Conservation (phyloP, 2,797 vertebrate genomes). For the Columba guinea region DNA sequence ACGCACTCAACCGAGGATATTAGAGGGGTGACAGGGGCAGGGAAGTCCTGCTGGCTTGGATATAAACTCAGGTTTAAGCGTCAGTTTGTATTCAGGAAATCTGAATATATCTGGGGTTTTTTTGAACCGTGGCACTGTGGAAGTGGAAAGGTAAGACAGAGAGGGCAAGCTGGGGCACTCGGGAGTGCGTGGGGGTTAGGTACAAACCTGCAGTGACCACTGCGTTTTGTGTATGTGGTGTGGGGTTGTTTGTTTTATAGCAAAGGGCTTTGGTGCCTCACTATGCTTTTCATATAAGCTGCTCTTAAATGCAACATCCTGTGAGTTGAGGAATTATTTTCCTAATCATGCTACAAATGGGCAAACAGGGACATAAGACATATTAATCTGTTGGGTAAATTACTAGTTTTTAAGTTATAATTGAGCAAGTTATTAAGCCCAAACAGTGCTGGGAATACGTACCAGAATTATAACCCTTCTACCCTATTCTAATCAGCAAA, state of each 20-base stretch:
- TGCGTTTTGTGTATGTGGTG: background rate
- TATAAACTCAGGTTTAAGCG: background rate
- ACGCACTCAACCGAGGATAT: background rate
- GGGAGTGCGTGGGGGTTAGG: background rate
- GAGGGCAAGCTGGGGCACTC: background rate
- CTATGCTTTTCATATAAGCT: background rate
- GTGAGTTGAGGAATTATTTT: background rate
- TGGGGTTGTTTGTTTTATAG: background rate
- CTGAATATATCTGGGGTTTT: background rate
- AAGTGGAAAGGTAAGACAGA: background rate
- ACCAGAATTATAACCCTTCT: background rate
- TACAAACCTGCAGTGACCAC: background rate
- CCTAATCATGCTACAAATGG: background rate
- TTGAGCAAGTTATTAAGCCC: background rate
- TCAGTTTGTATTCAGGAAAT: background rate
- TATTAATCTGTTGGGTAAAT: background rate
- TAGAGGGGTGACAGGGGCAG: constrained; percentile 1
- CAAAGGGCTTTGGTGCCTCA: background rate
- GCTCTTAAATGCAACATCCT: background rate
- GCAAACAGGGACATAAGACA: background rate
- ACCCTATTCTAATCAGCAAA: background rate
- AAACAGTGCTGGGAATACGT: background rate
- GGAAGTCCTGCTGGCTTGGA: background rate
- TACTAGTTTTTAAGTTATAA: background rate
- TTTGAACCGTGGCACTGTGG: background rate